A percentile compares a stretch with the other conserved stretches of the same genome.
These are phyloP conservation scores for Gymnoscelis rufifasciata DNA, from an alignment of 2,888 invertebrate genomes.

Conservation along the genomic window DNA sequence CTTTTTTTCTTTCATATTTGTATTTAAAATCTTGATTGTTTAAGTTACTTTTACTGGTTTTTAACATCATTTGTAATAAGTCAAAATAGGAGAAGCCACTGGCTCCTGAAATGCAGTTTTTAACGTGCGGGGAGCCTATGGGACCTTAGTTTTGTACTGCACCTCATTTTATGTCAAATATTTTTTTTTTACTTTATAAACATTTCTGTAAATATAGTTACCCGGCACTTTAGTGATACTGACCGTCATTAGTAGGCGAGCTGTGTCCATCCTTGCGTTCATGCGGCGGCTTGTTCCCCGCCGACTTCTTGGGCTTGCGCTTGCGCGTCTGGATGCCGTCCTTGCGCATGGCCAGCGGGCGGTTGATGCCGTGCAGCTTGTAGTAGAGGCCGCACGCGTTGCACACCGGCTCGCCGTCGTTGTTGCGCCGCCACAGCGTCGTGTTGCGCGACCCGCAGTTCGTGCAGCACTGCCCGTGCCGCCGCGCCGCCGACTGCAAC, in stretches of 20 bases:
- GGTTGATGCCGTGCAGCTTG: slow-evolving; percentile 95
- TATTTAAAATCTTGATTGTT: too few species aligned
- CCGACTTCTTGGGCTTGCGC: slow-evolving; percentile 92
- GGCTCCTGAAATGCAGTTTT: too few species aligned
- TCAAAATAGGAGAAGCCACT: too few species aligned
- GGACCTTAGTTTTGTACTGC: too few species aligned
- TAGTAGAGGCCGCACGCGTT: slow-evolving; percentile 98
- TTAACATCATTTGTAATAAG: too few species aligned
- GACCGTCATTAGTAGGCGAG: slow-evolving; percentile 67
- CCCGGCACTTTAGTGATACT: neutral
- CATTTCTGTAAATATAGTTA: neutral
- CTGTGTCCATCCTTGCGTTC: slow-evolving; percentile 63
- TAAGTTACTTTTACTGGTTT: too few species aligned
- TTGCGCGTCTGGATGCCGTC: slow-evolving; percentile 98
- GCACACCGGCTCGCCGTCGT: slow-evolving; percentile 99
- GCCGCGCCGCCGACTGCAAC: slow-evolving; percentile 87
- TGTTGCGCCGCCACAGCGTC: slow-evolving; percentile 97
- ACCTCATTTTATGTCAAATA: too few species aligned
- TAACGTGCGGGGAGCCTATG: too few species aligned
- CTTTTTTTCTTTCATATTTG: too few species aligned
- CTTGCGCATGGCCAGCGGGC: slow-evolving; percentile 95
- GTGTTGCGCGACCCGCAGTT: slow-evolving; percentile 99
- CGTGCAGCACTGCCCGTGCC: slow-evolving; percentile 94
- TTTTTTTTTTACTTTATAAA: too few species aligned
- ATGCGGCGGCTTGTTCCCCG: slow-evolving; percentile 63